phyloP scores from a whole-genome alignment of 2,888 invertebrate genomes.

The Flexamia atlantica region DNA sequence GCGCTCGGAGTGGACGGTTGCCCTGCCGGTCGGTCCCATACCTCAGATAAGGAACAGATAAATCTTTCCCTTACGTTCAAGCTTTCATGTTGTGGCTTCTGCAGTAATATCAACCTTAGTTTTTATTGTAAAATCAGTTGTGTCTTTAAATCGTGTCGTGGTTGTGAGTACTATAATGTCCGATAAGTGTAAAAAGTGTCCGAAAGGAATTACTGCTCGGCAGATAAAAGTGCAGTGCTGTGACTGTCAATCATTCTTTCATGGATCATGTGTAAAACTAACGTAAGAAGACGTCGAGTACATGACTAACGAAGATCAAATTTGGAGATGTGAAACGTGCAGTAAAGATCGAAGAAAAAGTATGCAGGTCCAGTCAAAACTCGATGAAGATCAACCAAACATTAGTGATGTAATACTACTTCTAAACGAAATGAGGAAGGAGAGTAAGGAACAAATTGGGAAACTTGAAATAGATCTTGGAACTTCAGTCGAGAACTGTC shows the following conservation, averaged over 20 bases:
- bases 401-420: conserved; percentile 24
- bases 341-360: conserved; percentile 22
- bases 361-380: conserved; percentile 22
- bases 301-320: conserved; percentile 35
- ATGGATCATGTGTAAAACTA: conserved; percentile 36
- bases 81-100: not conserved
- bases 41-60: not conserved
- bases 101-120: not conserved
- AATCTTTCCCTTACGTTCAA: not conserved
- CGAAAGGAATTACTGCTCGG: not conserved
- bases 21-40: not conserved
- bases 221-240: conserved; percentile 1
- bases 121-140: no score
- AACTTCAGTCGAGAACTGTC: conserved; percentile 44
- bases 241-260: conserved; percentile 18
- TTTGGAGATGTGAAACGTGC: conserved; percentile 40
- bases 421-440: conserved; percentile 26
- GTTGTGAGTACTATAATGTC: not conserved
- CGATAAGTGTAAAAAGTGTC: conserved; percentile 47
- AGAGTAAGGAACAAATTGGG: conserved; percentile 11
- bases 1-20: no score
- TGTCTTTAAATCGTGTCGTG: not conserved
- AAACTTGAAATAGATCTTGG: conserved; percentile 38
- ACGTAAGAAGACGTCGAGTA: not conserved
- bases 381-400: conserved; percentile 15